Evolutionary conservation across 1,140 invertebrate genomes (phyloP), one percentile per base, ranked within the genome.

Genomic region (Drosophila prosaltans): DNA sequence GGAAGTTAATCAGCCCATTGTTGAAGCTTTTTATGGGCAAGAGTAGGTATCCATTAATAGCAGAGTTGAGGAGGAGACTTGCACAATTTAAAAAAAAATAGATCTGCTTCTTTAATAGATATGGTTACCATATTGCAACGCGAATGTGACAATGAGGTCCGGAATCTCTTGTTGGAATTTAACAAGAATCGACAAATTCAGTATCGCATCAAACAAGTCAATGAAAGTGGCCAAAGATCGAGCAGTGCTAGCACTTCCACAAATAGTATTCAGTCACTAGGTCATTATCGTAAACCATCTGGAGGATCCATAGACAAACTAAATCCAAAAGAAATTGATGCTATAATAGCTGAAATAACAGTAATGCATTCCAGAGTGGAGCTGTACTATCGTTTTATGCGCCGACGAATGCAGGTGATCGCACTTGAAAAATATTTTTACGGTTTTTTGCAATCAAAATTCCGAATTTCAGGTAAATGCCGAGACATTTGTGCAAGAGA

Each of bases 11-110:
- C 97, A 98, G 83, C 97, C 98, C 1, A 94, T 99, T 30, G 95
- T 99, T 41, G 98, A 99, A 92, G 98, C 97, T 6, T 98, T 97
- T 93, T 99, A 99, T 93, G 98, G 98, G 2, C 85, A 81, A 58
- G 78, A 73, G 84, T 88, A 69, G 40, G 80, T 74, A 11, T 26
- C 11, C 1, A 1, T 8, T 21, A 21, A 30, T 48, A 48, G 45
- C 0, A 1, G 2, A 11, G 2, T 1, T 9, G 0, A 26, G 30
- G 9, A 3, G 36, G 0, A 4, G 2, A 24, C 7, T 30, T 11
- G 36, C 30, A 1, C 39, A 11, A 16, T 43, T n/a, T 26, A 3
- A 10, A 7, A n/a, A 11, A 3, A n/a, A 54, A 0, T 16, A 86
- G 84, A 90, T 95, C 95, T 39, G 97, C 97, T 3, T 94, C 94